These are phyloP conservation scores for Maccullochella peelii DNA, from an alignment of 2,113 vertebrate species.

Conservation along the genomic window DNA sequence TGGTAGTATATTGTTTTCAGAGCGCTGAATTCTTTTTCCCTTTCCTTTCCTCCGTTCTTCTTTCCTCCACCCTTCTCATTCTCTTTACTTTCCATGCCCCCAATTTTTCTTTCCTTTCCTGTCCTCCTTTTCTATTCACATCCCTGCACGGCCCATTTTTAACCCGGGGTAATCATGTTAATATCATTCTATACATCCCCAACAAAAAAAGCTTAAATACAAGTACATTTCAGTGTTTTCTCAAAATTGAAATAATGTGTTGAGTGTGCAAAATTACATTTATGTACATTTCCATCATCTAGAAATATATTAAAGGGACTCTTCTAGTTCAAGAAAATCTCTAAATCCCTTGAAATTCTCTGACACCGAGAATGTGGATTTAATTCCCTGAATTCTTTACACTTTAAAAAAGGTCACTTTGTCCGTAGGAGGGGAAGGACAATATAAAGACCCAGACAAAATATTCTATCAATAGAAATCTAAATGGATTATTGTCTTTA, in stretches of 20 bases:
- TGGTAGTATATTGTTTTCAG: background rate
- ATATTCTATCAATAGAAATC: background rate
- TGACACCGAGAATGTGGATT: background rate
- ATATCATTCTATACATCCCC: background rate
- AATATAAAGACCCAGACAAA: background rate
- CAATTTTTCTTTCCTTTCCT: background rate
- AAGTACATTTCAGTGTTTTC: background rate
- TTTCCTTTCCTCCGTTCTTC: background rate
- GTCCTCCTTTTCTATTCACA: too few relatives aligned
- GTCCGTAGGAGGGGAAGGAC: background rate
- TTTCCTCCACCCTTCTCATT: background rate
- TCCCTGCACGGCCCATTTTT: background rate
- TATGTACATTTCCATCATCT: background rate
- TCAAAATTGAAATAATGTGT: background rate
- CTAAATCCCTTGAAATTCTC: background rate
- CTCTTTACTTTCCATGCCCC: background rate
- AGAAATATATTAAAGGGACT: background rate
- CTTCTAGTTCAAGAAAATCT: background rate
- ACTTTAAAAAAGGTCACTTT: background rate
- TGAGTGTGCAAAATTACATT: too few relatives aligned
- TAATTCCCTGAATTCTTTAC: background rate
- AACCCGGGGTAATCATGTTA: background rate
- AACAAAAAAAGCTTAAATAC: background rate
- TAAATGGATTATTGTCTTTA: background rate
- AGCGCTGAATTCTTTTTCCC: background rate